Evolutionary conservation across 2,888 invertebrate genomes (phyloP).

Genomic region (Macropis europaea): DNA sequence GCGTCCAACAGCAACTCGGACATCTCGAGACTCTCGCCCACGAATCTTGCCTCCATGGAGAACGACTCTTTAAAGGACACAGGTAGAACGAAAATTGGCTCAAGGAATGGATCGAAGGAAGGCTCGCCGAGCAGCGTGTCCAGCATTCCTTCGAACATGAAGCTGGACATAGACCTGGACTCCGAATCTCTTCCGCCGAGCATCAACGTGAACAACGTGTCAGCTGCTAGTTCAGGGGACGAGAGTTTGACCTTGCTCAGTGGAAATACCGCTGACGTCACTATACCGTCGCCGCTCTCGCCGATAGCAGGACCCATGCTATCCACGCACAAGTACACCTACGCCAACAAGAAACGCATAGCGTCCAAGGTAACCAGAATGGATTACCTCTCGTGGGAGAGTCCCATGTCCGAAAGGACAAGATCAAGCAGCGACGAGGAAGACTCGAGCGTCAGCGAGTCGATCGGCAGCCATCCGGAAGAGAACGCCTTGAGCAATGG

Average conservation of each 20-base stretch:
- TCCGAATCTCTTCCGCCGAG: slow-evolving; percentile 70
- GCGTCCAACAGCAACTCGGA: slow-evolving; percentile 75
- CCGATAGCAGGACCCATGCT: slow-evolving; percentile 75
- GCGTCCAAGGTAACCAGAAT: slow-evolving; percentile 70
- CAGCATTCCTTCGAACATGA: slow-evolving; percentile 72
- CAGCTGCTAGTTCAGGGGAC: slow-evolving; percentile 74
- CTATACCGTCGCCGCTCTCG: slow-evolving; percentile 75
- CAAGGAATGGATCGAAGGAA: slow-evolving; percentile 74
- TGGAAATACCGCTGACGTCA: slow-evolving; percentile 71
- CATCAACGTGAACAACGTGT: slow-evolving; percentile 71
- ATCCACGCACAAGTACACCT: slow-evolving; percentile 76
- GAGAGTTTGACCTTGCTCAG: slow-evolving; percentile 73
- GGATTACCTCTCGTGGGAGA: slow-evolving; percentile 75
- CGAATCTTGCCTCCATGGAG: slow-evolving; percentile 62
- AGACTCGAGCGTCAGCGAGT: slow-evolving; percentile 72
- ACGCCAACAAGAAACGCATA: slow-evolving; percentile 74
- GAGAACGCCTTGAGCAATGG: slow-evolving; percentile 71
- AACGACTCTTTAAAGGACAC: slow-evolving; percentile 66
- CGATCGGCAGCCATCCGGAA: slow-evolving; percentile 72
- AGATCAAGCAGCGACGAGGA: slow-evolving; percentile 75
- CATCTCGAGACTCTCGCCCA: slow-evolving; percentile 70
- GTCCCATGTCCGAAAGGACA: slow-evolving; percentile 75
- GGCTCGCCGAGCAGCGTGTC: slow-evolving; percentile 73
- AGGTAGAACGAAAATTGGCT: slow-evolving; percentile 57
- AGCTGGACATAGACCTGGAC: slow-evolving; percentile 74